Evolutionary conservation across 2,888 invertebrate genomes (phyloP), one percentile per base, ranked within the genome.

Genomic region (Dryocosmus kuriphilus): DNA sequence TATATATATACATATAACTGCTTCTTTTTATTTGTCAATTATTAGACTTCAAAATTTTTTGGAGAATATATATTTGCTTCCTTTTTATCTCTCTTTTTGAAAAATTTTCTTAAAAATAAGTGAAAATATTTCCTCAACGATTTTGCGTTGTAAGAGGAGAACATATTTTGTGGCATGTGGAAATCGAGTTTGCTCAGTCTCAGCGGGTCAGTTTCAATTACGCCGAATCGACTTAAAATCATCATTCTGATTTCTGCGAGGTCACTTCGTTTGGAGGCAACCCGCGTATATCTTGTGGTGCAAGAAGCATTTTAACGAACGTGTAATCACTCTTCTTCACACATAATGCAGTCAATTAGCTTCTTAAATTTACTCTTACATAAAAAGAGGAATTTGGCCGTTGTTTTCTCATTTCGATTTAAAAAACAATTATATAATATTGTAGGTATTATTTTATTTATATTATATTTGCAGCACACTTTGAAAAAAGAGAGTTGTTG

Each of bases 251-350:
- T 65, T 67, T 67, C 41, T 67, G 67, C 67, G 46, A 67, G 67
- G 67, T 67, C 67, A 46, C 67, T 1, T 46, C 24, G 27, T 71
- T 71, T 71, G 30, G 30, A 71, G 30, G 71, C 51, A 30, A 71
- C 19, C 30, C 71, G 71, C 71, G 71, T 71, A 71, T 51, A 71
- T 51, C 71, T 71, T 71, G n/a, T 71, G 46, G 71, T 71, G 71
- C 71, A 71, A 71, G 46, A 71, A 51, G 51, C 51, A 30, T 51
- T 71, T 71, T 71, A 3, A 19, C n/a, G 46, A 51, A 71, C 51
- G 19, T 51, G 30, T 71, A 32, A 51, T 71, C 51, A 51, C 27
- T 30, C 67, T 67, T 67, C 27, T 67, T 51, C 27, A 51, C n/a
- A 71, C 27, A 51, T 71, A 27, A 71, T 71, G 51, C 30, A 51